Conservation (phyloP, 2,888 invertebrate species). For the Protophormia terraenovae region DNA sequence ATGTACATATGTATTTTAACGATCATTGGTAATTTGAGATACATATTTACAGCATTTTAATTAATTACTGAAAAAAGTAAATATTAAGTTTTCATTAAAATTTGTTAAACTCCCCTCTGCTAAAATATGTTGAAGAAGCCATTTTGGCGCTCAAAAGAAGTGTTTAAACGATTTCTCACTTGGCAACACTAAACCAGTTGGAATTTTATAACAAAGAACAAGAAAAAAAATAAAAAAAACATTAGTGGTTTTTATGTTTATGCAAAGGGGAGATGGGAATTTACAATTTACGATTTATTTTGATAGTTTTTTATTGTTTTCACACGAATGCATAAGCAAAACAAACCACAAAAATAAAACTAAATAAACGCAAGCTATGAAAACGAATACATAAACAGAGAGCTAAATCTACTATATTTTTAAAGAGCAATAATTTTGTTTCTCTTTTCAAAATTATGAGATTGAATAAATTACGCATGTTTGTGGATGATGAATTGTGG, state of each 20-base stretch:
- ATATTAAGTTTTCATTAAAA: neutral
- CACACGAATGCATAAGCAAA: conserved; percentile 23
- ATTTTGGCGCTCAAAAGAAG: neutral
- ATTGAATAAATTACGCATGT: neutral
- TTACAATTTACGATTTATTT: conserved; percentile 64
- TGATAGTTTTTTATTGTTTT: conserved; percentile 47
- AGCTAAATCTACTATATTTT: neutral
- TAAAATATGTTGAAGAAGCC: neutral
- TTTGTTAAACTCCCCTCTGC: neutral
- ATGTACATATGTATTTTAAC: no score
- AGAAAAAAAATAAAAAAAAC: neutral
- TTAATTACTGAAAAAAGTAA: neutral
- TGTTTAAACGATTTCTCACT: neutral
- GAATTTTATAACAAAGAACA: neutral
- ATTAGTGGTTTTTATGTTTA: neutral
- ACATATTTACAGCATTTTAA: no score
- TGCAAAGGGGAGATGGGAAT: neutral
- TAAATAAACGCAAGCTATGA: neutral
- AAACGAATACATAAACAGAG: neutral
- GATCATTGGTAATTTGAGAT: no score
- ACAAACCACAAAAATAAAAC: conserved; percentile 34
- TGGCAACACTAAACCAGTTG: neutral
- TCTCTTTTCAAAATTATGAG: neutral
- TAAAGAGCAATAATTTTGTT: no score
- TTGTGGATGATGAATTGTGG: conserved; percentile 61